Conservation (phyloP, 2,113 vertebrate species). For the Hystrix cristata region DNA sequence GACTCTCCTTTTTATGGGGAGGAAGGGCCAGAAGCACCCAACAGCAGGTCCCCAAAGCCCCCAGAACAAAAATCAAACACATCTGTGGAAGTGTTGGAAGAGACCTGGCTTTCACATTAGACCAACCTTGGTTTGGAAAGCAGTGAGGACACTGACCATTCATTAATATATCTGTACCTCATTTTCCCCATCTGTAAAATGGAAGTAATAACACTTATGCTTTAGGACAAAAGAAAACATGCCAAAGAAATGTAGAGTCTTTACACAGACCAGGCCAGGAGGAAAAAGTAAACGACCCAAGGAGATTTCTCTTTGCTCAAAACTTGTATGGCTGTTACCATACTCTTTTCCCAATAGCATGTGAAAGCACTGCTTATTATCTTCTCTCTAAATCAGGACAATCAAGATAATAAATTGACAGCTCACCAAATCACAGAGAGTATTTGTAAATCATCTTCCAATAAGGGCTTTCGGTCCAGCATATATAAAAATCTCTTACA, state of each 20-base stretch:
- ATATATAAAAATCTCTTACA: neutral
- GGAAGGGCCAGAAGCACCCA: neutral
- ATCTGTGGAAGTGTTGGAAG: neutral
- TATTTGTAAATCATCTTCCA: neutral
- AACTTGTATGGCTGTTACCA: neutral
- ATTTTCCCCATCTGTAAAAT: neutral
- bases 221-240: neutral
- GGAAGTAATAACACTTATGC: neutral
- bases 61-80: neutral
- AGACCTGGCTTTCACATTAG: neutral
- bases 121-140: neutral
- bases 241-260: rapidly evolving
- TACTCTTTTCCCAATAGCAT: neutral
- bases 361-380: neutral
- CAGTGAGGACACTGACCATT: neutral
- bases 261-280: neutral
- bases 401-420: neutral
- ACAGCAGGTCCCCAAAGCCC: rapidly evolving
- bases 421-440: neutral
- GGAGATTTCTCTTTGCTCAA: neutral
- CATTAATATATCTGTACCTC: neutral
- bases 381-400: neutral
- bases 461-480: neutral
- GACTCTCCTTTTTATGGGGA: neutral
- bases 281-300: neutral